Evolutionary conservation across 2,888 invertebrate species (phyloP).

Genomic region (Coremacera marginata): DNA sequence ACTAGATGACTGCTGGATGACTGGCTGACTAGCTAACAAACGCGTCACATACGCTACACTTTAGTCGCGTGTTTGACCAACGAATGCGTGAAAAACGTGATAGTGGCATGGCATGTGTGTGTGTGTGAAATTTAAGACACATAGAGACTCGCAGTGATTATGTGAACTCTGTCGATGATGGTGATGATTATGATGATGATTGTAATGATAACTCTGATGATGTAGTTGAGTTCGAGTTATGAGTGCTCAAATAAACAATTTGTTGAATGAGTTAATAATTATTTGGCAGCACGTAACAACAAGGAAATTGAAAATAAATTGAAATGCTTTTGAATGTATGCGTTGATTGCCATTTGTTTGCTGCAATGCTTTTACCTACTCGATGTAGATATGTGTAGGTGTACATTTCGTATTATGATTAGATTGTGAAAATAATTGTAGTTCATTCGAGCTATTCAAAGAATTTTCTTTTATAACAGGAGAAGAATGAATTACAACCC

Average conservation of each 20-base stretch:
- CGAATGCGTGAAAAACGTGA: conserved; percentile 5
- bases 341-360: neutral
- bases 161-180: neutral
- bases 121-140: neutral
- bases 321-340: neutral
- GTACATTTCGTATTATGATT: neutral
- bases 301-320: neutral
- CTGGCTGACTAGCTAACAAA: neutral
- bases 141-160: too few relatives aligned
- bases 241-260: conserved; percentile 21
- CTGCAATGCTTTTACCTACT: too few relatives aligned
- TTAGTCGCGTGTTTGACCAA: neutral
- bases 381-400: neutral
- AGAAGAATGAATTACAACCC: too few relatives aligned
- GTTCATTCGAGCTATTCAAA: neutral
- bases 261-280: conserved; percentile 13
- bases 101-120: neutral
- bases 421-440: neutral
- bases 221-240: neutral
- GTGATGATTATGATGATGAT: neutral
- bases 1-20: neutral
- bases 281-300: conserved; percentile 7
- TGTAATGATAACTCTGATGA: neutral
- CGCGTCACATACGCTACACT: neutral
- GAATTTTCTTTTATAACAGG: too few relatives aligned